Percentiles rank a stretch among this genome's conserved stretches.
phyloP scores from a whole-genome alignment of 2,888 invertebrate genomes.

The Pachycephus smyrnensis region DNA sequence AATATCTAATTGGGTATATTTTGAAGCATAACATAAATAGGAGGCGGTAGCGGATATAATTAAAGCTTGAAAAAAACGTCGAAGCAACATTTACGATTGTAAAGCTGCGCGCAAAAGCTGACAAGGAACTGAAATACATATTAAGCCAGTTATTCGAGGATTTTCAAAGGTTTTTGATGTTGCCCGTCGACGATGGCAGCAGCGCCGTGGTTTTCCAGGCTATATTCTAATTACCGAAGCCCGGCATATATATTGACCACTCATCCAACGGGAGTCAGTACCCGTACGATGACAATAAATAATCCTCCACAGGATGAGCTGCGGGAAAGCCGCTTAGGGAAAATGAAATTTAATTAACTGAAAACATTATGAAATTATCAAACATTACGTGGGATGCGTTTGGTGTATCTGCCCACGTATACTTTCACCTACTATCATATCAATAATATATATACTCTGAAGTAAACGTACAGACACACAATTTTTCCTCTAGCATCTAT shows the following conservation, averaged over 20 bases:
- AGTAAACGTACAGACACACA: background rate
- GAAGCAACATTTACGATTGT: background rate
- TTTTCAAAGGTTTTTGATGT: constrained; percentile 44
- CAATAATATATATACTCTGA: background rate
- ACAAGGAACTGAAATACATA: background rate
- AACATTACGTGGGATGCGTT: constrained; percentile 41
- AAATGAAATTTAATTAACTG: constrained; percentile 61
- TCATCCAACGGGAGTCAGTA: background rate
- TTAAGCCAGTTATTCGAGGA: constrained; percentile 41
- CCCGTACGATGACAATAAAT: constrained; percentile 25
- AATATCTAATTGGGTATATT: background rate
- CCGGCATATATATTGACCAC: constrained; percentile 38
- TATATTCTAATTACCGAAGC: constrained; percentile 42
- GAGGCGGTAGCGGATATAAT: background rate
- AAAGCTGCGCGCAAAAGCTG: background rate
- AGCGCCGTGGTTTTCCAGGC: constrained; percentile 30
- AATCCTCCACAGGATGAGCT: constrained; percentile 35
- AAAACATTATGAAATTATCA: constrained; percentile 55
- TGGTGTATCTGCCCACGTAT: constrained; percentile 8
- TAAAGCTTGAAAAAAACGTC: background rate
- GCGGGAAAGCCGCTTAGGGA: constrained; percentile 46
- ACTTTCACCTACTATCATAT: constrained; percentile 5
- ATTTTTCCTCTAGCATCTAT: background rate
- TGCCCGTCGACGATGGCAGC: constrained; percentile 20
- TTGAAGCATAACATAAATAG: background rate